These are phyloP conservation scores for Anorthoa munda DNA, from an alignment of 2,888 invertebrate species.

Conservation along the genomic window DNA sequence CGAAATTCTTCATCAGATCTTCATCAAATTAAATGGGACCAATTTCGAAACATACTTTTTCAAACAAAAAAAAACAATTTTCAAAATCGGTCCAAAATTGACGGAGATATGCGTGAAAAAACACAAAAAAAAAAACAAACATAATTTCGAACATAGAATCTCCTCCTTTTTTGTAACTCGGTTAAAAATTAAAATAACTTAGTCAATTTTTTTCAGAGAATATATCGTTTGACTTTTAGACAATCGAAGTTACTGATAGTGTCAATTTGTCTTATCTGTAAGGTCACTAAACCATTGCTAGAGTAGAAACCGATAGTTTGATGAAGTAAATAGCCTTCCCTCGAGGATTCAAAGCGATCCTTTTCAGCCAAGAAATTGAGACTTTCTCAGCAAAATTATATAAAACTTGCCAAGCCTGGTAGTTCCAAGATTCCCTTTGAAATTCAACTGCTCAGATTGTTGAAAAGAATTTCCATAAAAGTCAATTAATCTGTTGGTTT, in stretches of 20 bases:
- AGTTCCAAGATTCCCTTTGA: conserved; percentile 16
- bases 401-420: conserved; percentile 5
- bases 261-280: background rate
- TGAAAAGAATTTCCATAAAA: conserved; percentile 29
- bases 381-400: conserved; percentile 10
- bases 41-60: too few species aligned
- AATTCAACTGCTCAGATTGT: conserved; percentile 33
- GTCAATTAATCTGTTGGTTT: conserved; percentile 28
- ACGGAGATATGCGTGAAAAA: too few species aligned
- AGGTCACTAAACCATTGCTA: background rate
- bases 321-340: background rate
- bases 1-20: too few species aligned
- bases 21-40: too few species aligned
- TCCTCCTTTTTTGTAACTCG: too few species aligned
- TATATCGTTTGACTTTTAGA: background rate
- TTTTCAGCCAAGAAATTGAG: background rate
- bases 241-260: background rate
- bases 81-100: too few species aligned
- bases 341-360: background rate
- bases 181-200: too few species aligned
- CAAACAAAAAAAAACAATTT: too few species aligned
- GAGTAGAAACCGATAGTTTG: background rate
- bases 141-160: too few species aligned
- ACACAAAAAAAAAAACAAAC: too few species aligned
- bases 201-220: too few species aligned